Base-by-base conservation (phyloP, 2,113 vertebrate species). In the Catagonus wagneri region DNA sequence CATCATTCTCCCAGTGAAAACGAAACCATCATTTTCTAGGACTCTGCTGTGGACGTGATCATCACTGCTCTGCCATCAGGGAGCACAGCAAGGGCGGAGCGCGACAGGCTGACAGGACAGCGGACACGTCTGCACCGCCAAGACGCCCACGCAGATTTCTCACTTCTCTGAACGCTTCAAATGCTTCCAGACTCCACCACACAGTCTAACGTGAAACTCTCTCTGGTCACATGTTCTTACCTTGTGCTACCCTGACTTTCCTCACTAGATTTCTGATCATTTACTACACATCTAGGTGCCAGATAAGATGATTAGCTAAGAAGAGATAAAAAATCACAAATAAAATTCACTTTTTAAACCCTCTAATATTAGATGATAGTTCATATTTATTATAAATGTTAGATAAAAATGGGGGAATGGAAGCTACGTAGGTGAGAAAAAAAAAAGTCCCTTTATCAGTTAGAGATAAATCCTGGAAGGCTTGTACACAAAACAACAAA, bases 21-120 rank as follows among this genome's bases (percentile, higher is more conserved):
- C 25, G 58, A 68, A 65, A 58, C n/a, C 52, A 9, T 61, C 11
- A 1, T 83, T 9, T 56, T 69, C 27, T 22, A 27, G 86, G 50
- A 9, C 19, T 44, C 80, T 36, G 20, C 0, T 7, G 34, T 13
- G 23, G 6, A 6, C 1, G 13, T 1, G 25, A 80, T 20, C n/a
- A 0, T 8, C 0, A 2, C 52, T 5, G 17, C 7, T 0, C 16
- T 0, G 2, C 32, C 16, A 0, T 3, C 6, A 0, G 20, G 54
- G 32, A 36, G 27, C 9, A 8, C 3, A 5, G 76, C 1, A 4
- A n/a, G 52, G 3, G 9, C 50, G 27, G 4, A 10, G 15, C 10
- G 25, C 34, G 78, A 56, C 69, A n/a, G 17, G 10, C 10, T 5
- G n/a, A 15, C n/a, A 60, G 83, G 58, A 34, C 25, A 23, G 50